These are phyloP conservation scores for Hirtodrosophila duncani DNA, from an alignment of 2,888 invertebrate genomes.

Conservation along the genomic window DNA sequence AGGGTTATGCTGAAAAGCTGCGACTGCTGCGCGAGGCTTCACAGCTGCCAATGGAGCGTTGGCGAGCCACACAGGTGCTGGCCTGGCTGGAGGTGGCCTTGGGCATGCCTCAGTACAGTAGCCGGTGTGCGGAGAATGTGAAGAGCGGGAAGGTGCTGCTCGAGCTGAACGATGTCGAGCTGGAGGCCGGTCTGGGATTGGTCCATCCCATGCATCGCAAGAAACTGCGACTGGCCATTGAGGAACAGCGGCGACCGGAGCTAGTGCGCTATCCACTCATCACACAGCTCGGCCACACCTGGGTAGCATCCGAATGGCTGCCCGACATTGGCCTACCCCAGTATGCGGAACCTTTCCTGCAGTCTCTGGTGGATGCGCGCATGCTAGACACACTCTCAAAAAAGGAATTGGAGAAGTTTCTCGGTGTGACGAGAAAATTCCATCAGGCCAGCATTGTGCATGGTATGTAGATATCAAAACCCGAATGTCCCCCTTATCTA, in stretches of 20 bases:
- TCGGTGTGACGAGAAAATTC: constrained; percentile 94
- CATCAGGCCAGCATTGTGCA: constrained; percentile 96
- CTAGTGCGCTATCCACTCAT: constrained; percentile 92
- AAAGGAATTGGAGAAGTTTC: constrained; percentile 95
- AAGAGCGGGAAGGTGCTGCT: constrained; percentile 97
- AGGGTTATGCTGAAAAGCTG: constrained; percentile 77
- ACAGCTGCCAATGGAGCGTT: constrained; percentile 90
- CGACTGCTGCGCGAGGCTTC: constrained; percentile 87
- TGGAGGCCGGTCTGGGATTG: constrained; percentile 94
- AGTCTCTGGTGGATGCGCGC: constrained; percentile 93
- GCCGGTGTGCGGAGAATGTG: constrained; percentile 93
- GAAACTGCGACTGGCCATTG: constrained; percentile 94
- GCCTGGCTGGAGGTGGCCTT: constrained; percentile 96
- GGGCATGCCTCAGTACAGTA: constrained; percentile 96
- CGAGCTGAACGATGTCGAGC: constrained; percentile 92
- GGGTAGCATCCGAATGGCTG: constrained; percentile 96
- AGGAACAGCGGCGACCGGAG: constrained; percentile 92
- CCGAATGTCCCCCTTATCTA: no score
- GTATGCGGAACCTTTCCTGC: constrained; percentile 92
- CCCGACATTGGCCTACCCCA: constrained; percentile 93
- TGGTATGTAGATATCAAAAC: constrained; percentile 81
- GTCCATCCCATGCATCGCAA: constrained; percentile 95
- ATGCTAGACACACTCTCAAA: constrained; percentile 95
- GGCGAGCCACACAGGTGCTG: constrained; percentile 94
- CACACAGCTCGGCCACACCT: constrained; percentile 91